Percentiles rank a stretch among this genome's conserved stretches.
These are phyloP conservation scores for Sceloporus tristichus DNA, from an alignment of 2,113 vertebrate genomes.

Conservation along the genomic window DNA sequence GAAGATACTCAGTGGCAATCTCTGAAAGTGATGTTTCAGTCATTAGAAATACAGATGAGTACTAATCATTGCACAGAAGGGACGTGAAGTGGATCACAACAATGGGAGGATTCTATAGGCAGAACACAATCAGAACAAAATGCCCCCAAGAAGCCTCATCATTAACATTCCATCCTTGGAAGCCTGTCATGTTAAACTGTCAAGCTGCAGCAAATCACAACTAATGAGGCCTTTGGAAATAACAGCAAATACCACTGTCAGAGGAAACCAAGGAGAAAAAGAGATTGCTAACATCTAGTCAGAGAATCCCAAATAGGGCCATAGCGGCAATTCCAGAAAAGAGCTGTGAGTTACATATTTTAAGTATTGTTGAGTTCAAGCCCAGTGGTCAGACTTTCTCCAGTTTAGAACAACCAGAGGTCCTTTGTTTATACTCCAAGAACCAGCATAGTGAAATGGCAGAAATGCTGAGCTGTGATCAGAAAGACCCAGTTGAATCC, in stretches of 20 bases:
- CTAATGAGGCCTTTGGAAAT: constrained; percentile 27
- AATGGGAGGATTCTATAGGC: constrained; percentile 34
- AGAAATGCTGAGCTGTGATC: not conserved
- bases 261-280: not conserved
- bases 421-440: not conserved
- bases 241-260: constrained; percentile 12
- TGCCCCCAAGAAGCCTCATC: constrained; percentile 30
- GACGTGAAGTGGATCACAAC: constrained; percentile 28
- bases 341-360: not conserved
- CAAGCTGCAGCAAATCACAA: constrained; percentile 40
- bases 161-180: constrained; percentile 35
- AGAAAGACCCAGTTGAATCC: not conserved
- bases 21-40: constrained; percentile 46
- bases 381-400: rapidly evolving
- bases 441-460: not conserved
- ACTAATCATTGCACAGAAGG: constrained; percentile 36
- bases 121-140: constrained; percentile 2
- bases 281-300: constrained; percentile 34
- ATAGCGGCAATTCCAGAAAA: not conserved
- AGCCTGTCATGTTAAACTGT: constrained; percentile 33
- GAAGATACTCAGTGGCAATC: constrained; percentile 26
- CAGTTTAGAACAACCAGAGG: not conserved
- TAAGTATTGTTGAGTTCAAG: not conserved
- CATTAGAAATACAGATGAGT: constrained; percentile 34
- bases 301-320: not conserved